Evolutionary conservation across 2,797 vertebrate genomes (phyloP).

Genomic region (Hephaestus fuliginosus): DNA sequence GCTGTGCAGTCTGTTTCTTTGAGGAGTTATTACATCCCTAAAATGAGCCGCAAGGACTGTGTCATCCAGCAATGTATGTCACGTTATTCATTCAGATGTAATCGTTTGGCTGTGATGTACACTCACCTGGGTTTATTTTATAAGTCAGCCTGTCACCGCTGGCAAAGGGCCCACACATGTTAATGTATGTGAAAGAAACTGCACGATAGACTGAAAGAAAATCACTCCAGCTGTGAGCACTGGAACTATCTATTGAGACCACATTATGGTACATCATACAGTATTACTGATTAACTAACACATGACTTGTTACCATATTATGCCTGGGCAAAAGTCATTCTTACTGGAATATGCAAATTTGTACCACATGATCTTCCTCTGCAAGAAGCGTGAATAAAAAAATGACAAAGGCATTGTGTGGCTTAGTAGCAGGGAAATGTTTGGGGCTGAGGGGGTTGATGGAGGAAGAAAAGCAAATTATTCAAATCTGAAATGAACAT

Average conservation of each 20-base stretch:
- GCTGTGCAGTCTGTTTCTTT: neutral
- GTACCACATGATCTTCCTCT: neutral
- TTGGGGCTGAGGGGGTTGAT: no score
- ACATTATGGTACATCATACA: neutral
- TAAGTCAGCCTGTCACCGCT: neutral
- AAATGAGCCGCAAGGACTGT: neutral
- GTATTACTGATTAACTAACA: conserved; percentile 19
- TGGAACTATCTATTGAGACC: neutral
- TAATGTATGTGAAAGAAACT: neutral
- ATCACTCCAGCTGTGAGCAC: neutral
- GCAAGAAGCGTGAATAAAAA: neutral
- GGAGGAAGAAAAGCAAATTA: neutral
- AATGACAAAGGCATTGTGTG: neutral
- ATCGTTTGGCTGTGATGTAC: neutral
- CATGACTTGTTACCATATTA: neutral
- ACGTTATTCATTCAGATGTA: neutral
- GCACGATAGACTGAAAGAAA: no score
- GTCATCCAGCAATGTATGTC: neutral
- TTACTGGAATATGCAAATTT: neutral
- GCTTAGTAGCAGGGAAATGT: neutral
- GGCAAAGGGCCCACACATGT: neutral
- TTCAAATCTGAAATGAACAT: neutral
- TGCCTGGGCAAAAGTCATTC: neutral
- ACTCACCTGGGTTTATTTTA: neutral
- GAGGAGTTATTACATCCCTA: neutral